Base-by-base conservation (phyloP, 1,140 invertebrate species). In the Panagrolaimus sp. region DNA sequence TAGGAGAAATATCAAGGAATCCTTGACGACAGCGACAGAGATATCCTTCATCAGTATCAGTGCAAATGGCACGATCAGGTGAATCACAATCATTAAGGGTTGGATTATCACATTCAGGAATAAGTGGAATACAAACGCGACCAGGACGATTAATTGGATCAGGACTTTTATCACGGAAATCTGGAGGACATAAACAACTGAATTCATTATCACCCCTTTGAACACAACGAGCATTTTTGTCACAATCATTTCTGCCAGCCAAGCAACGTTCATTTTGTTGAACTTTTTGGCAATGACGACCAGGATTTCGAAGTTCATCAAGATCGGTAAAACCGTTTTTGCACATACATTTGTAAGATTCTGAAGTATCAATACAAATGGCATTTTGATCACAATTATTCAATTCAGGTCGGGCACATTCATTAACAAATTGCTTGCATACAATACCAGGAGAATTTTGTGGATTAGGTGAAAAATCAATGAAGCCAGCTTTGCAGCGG, bases 401-500 rank as follows among this genome's bases (percentile, higher is more conserved):
- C 31, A 82, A 63, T 44, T 20, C 16, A 11, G 42, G 13, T 31
- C 62, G 27, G 13, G 68, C 64, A 66, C 80, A 82, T 65, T 82
- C 80, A 61, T 82, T 77, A 23, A 83, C 71, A 23, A 78, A 47
- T 38, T 76, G 65, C 27, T 74, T 75, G 69, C 80, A 82, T 2
- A 82, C 70, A 53, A 83, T 57, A 38, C 80, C 80, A 9, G 76
- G 69, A 42, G 73, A 67, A 23, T 70, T 69, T 11, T 72, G 71
- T 8, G 81, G 80, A 66, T 83, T 82, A 16, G 79, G 75, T 5
- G 80, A 83, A 53, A 77, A 82, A 65, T 82, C 80, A 42, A 82
- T 74, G 73, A 65, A 85, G 16, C 84, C 85, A 53, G 75, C 69
- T 48, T 84, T 82, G 72, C 85, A 85, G 20, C 76, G 63, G 72